Conservation (phyloP, 2,113 vertebrate genomes). For the Centropus bengalensis region DNA sequence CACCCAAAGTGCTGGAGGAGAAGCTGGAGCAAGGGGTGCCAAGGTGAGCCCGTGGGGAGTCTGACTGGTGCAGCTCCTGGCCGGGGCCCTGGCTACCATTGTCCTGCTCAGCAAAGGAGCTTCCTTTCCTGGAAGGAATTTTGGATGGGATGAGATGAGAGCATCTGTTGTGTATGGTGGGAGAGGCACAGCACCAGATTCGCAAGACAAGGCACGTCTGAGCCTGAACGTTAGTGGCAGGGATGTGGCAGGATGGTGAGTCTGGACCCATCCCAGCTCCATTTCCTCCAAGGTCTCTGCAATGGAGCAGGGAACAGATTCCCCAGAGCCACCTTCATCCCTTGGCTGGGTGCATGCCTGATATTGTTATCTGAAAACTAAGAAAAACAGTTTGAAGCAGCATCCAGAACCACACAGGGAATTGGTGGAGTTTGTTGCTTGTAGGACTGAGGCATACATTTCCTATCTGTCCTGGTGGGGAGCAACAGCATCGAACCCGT, state of each 20-base stretch:
- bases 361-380: not conserved
- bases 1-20: not conserved
- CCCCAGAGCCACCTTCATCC: not conserved
- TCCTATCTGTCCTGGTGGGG: not conserved
- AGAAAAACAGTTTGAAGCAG: not conserved
- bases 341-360: not conserved
- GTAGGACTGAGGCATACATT: not conserved
- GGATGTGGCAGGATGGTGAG: not conserved
- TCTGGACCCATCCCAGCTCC: rapidly evolving
- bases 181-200: not conserved
- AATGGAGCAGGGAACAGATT: not conserved
- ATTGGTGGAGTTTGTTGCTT: not conserved
- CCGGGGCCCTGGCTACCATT: not conserved
- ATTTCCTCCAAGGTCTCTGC: not conserved
- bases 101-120: not conserved
- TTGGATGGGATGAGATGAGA: not conserved
- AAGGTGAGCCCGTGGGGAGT: not conserved
- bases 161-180: not conserved
- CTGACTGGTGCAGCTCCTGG: rapidly evolving
- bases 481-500: not conserved
- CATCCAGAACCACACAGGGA: not conserved
- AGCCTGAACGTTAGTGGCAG: not conserved
- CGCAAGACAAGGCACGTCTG: not conserved
- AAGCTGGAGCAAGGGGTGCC: not conserved
- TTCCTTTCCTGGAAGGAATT: not conserved